These are phyloP conservation scores for Arizona elegans DNA, from an alignment of 2,113 vertebrate genomes.

Conservation along the genomic window DNA sequence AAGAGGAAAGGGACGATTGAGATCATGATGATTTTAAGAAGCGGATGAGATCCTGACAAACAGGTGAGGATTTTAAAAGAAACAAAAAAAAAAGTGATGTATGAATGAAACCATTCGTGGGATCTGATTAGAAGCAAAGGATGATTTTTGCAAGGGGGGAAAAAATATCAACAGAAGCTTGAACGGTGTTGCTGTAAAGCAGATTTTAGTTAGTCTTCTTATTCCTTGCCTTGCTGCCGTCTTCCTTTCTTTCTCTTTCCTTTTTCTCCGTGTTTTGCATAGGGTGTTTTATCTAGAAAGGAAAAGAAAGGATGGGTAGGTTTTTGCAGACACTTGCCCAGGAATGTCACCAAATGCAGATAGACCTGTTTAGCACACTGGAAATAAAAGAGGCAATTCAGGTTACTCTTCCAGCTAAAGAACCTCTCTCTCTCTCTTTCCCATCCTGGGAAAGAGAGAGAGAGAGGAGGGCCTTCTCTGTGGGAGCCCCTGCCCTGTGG, in stretches of 20 bases:
- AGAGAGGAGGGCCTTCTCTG: too few species aligned
- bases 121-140: background rate
- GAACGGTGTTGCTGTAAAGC: background rate
- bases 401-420: background rate
- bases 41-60: background rate
- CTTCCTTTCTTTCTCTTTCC: background rate
- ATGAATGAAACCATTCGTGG: background rate
- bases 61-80: background rate
- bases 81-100: background rate
- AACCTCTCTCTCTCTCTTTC: background rate
- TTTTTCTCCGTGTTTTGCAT: background rate
- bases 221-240: background rate
- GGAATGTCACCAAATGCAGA: background rate
- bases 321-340: background rate
- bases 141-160: background rate
- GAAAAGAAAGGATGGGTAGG: background rate
- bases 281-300: background rate
- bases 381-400: background rate
- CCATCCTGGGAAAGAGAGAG: too few species aligned
- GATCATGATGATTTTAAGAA: background rate
- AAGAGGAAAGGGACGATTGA: background rate
- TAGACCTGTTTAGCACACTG: background rate
- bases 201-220: background rate
- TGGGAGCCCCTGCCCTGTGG: too few species aligned
- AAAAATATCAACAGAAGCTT: background rate